A percentile compares a stretch with the other conserved stretches of the same genome.
phyloP scores from a whole-genome alignment of 1,140 invertebrate species.

The Drosophila hydei region DNA sequence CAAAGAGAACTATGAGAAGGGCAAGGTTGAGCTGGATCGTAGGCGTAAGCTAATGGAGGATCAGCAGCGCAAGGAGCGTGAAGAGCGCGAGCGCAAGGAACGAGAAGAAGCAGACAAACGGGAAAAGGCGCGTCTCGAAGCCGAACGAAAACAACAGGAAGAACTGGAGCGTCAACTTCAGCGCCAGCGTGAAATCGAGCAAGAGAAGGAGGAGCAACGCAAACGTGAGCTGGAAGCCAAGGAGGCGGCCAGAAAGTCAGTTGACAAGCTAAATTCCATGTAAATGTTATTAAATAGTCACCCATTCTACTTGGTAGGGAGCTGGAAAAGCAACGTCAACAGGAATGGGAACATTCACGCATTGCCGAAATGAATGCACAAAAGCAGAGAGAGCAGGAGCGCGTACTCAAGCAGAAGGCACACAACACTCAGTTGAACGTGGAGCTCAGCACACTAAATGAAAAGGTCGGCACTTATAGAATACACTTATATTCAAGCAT shows the following conservation, averaged over 20 bases:
- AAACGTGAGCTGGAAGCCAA: constrained; percentile 90
- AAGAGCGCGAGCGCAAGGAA: constrained; percentile 96
- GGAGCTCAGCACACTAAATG: constrained; percentile 86
- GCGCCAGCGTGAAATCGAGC: constrained; percentile 90
- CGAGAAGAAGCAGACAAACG: constrained; percentile 93
- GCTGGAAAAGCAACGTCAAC: constrained; percentile 96
- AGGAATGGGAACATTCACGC: constrained; percentile 98
- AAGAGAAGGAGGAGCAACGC: constrained; percentile 92
- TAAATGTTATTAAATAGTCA: neutral
- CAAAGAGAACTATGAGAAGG: constrained; percentile 98
- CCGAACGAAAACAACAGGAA: constrained; percentile 87
- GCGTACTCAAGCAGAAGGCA: constrained; percentile 94
- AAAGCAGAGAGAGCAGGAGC: constrained; percentile 94
- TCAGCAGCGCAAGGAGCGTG: constrained; percentile 87
- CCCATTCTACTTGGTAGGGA: constrained; percentile 86
- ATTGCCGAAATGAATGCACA: constrained; percentile 93
- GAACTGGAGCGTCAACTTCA: constrained; percentile 85
- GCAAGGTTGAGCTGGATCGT: constrained; percentile 97
- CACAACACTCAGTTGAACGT: constrained; percentile 92
- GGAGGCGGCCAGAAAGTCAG: constrained; percentile 89
- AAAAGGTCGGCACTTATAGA: constrained; percentile 85
- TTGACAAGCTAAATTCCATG: neutral
- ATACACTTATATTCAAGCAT: neutral
- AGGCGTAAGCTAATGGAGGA: constrained; percentile 92
- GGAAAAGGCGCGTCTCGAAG: constrained; percentile 89